These are phyloP conservation scores for Phymorhynchus buccinoides DNA, from an alignment of 1,140 invertebrate genomes.

Conservation along the genomic window DNA sequence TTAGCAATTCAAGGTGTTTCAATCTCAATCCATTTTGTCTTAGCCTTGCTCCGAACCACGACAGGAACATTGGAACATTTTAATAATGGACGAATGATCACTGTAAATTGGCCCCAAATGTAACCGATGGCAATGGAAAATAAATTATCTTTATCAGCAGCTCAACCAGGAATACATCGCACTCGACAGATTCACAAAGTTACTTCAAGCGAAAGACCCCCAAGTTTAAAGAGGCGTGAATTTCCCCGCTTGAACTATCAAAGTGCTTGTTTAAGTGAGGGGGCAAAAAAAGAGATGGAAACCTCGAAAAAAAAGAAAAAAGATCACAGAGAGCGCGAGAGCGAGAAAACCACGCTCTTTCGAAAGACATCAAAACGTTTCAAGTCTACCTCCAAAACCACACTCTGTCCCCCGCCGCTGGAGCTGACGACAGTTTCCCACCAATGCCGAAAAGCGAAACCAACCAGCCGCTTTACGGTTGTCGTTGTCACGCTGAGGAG, in stretches of 20 bases:
- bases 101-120: neutral
- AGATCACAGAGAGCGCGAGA: neutral
- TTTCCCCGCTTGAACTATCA: neutral
- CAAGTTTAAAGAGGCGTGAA: neutral
- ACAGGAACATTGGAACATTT: neutral
- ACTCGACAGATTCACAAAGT: constrained; percentile 3
- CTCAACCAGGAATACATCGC: neutral
- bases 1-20: too few relatives aligned
- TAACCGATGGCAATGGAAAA: neutral
- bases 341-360: neutral
- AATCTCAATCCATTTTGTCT: too few relatives aligned
- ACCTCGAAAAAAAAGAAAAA: neutral
- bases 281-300: neutral
- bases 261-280: constrained; percentile 7
- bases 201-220: neutral
- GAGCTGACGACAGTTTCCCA: neutral
- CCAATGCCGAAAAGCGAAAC: neutral
- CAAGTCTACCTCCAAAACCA: neutral
- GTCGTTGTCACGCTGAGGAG: constrained; percentile 1
- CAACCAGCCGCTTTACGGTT: constrained; percentile 10
- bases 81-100: neutral
- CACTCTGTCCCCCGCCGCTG: neutral
- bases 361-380: neutral
- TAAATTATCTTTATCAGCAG: neutral
- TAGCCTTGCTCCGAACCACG: neutral